These are phyloP conservation scores for Eupeodes latifasciatus DNA, from an alignment of 2,888 invertebrate genomes.

Conservation along the genomic window DNA sequence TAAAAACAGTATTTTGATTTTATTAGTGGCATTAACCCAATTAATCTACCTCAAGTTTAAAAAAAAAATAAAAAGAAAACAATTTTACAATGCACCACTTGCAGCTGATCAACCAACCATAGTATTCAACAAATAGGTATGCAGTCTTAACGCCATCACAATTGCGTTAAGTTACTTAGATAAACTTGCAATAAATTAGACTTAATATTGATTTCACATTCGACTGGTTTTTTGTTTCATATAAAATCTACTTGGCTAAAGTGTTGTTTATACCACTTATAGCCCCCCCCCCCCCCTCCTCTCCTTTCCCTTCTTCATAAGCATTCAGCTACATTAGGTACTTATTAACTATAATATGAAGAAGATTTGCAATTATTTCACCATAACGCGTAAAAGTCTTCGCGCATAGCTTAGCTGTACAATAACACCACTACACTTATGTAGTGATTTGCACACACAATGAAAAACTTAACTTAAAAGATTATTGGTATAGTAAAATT, in stretches of 20 bases:
- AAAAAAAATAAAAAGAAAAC: not conserved
- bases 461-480: constrained; percentile 4
- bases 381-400: constrained; percentile 44
- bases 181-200: constrained; percentile 60
- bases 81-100: constrained; percentile 31
- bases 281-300: not conserved
- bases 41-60: not conserved
- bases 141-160: constrained; percentile 35
- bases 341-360: constrained; percentile 35
- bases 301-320: too few species aligned
- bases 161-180: constrained; percentile 53
- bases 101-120: constrained; percentile 9
- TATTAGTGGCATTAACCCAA: constrained; percentile 1
- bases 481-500: not conserved
- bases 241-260: not conserved
- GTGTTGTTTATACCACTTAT: not conserved
- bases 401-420: constrained; percentile 54
- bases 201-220: constrained; percentile 68
- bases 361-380: constrained; percentile 50
- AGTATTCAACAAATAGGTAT: not conserved
- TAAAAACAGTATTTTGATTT: not conserved
- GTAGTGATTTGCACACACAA: constrained; percentile 41
- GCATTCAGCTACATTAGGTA: not conserved
- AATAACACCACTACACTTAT: constrained; percentile 13
- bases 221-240: constrained; percentile 39